Evolutionary conservation across 2,797 vertebrate species (phyloP).

Genomic region (Setipinna tenuifilis): DNA sequence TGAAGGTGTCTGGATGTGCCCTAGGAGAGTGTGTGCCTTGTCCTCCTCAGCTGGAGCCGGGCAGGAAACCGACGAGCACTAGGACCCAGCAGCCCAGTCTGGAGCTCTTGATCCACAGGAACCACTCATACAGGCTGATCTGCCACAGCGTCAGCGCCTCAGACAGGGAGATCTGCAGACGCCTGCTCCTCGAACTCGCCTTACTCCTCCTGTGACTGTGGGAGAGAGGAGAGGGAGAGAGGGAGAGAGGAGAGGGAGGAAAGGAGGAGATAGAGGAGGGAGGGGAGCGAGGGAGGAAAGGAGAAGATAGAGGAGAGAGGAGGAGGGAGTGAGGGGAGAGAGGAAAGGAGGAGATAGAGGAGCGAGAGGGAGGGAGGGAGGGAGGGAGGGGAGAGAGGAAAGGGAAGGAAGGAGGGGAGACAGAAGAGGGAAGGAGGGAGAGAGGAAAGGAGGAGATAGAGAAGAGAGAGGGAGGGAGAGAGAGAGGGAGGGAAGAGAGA

Average conservation of each 20-base stretch:
- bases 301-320: background rate
- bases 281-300: background rate
- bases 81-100: conserved; percentile 73
- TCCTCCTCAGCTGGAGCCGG: conserved; percentile 48
- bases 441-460: background rate
- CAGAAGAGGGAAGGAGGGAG: background rate
- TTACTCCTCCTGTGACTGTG: conserved; percentile 84
- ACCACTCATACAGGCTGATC: conserved; percentile 82
- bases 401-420: background rate
- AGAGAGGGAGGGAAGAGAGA: background rate
- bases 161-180: conserved; percentile 76
- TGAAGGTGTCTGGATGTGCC: too few species aligned
- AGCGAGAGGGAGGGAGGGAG: background rate
- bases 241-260: conserved; percentile 35
- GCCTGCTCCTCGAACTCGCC: conserved; percentile 72
- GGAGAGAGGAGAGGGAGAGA: conserved; percentile 51
- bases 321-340: background rate
- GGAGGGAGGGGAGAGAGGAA: background rate
- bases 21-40: background rate
- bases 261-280: background rate
- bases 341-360: background rate
- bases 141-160: conserved; percentile 83
- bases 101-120: conserved; percentile 79
- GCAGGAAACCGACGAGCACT: conserved; percentile 69
- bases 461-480: background rate